phyloP scores from a whole-genome alignment of 2,888 invertebrate genomes.

The Apocheima hispidaria region DNA sequence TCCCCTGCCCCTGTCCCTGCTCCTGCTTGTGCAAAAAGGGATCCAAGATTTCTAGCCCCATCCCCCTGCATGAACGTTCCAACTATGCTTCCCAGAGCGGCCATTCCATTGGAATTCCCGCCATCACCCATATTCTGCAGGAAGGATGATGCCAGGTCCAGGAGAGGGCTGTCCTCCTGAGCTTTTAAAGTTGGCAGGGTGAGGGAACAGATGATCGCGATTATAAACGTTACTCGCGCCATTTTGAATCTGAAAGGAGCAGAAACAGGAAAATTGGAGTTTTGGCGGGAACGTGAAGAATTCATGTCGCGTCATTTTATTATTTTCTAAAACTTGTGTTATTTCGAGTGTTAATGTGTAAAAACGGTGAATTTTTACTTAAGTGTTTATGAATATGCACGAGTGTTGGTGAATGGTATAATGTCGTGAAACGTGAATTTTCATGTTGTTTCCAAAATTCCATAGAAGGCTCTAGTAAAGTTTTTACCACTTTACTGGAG shows the following conservation, averaged over 20 bases:
- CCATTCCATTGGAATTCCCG: conserved; percentile 74
- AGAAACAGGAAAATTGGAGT: not conserved
- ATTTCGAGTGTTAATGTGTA: too few species aligned
- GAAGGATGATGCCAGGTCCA: conserved; percentile 90
- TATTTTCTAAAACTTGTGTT: too few species aligned
- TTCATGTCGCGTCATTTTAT: too few species aligned
- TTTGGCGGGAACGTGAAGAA: too few species aligned
- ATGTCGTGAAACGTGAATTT: too few species aligned
- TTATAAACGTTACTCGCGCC: conserved; percentile 59
- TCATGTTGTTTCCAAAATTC: too few species aligned
- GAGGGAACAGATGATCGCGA: conserved; percentile 60
- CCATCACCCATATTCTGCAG: conserved; percentile 87
- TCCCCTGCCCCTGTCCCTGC: conserved; percentile 72
- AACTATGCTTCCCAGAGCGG: conserved; percentile 88
- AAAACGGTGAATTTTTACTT: too few species aligned
- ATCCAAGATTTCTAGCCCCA: conserved; percentile 84
- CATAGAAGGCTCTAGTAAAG: too few species aligned
- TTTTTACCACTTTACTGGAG: too few species aligned
- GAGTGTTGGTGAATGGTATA: too few species aligned
- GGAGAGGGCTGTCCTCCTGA: conserved; percentile 85
- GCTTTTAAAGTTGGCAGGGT: conserved; percentile 56
- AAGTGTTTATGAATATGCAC: too few species aligned
- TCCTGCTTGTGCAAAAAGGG: conserved; percentile 70
- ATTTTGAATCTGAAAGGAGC: conserved; percentile 51
- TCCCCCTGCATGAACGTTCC: conserved; percentile 90